Conservation (phyloP, 2,888 invertebrate species). For the Caenorhabditis panamensis region DNA sequence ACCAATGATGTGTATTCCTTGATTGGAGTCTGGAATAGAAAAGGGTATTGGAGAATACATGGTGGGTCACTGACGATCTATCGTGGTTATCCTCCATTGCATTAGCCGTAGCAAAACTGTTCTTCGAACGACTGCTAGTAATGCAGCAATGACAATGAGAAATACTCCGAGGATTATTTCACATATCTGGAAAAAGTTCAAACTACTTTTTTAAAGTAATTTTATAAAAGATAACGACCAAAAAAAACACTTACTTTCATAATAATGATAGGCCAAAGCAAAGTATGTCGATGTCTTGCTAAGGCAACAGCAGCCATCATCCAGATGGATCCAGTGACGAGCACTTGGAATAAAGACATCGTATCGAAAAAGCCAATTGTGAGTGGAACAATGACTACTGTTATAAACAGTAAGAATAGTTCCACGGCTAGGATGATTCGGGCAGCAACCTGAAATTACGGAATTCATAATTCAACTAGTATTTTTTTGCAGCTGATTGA, state of each 20-base stretch:
- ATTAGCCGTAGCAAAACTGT: constrained; percentile 61
- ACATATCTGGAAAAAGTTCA: constrained; percentile 49
- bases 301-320: constrained; percentile 61
- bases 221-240: too few relatives aligned
- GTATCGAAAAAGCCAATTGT: constrained; percentile 69
- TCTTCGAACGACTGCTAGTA: constrained; percentile 59
- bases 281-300: constrained; percentile 49
- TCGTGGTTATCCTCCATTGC: constrained; percentile 69
- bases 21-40: constrained; percentile 63
- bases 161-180: constrained; percentile 66
- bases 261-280: constrained; percentile 67
- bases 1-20: constrained; percentile 67
- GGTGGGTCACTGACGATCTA: constrained; percentile 65
- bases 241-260: constrained; percentile 63
- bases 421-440: constrained; percentile 61
- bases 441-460: constrained; percentile 60
- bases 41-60: not conserved
- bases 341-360: constrained; percentile 59
- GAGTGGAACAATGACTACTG: constrained; percentile 62
- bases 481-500: too few relatives aligned
- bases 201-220: not conserved
- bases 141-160: constrained; percentile 62
- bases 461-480: not conserved
- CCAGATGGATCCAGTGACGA: constrained; percentile 63
- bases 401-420: constrained; percentile 58